These are phyloP conservation scores for Montipora capitata DNA, from an alignment of 92 coral and sea anemone species.

Conservation along the genomic window DNA sequence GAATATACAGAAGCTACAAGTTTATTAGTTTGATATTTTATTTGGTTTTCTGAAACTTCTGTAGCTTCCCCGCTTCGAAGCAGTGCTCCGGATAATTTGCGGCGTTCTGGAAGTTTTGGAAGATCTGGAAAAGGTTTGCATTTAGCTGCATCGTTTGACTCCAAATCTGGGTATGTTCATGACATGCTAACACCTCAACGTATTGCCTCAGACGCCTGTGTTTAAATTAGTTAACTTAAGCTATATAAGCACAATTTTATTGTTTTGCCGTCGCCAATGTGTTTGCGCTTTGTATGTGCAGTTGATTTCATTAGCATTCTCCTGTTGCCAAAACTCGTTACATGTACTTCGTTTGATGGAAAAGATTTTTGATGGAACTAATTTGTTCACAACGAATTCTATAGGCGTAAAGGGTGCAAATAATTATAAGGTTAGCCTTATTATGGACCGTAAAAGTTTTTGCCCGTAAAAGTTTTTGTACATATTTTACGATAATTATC, in stretches of 20 bases:
- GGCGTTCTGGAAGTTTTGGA: slow-evolving; percentile 90
- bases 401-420: too few species aligned
- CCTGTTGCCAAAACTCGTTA: slow-evolving; percentile 30
- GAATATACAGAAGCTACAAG: neutral
- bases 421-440: too few species aligned
- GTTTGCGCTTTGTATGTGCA: neutral
- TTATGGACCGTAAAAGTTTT: too few species aligned
- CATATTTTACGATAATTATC: too few species aligned
- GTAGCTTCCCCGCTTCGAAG: slow-evolving; percentile 95
- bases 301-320: neutral
- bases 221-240: neutral
- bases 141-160: slow-evolving; percentile 96
- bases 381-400: too few species aligned
- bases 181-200: neutral
- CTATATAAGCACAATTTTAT: neutral
- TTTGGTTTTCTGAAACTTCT: neutral
- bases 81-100: slow-evolving; percentile 75
- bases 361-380: too few species aligned
- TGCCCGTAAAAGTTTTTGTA: too few species aligned
- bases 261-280: neutral
- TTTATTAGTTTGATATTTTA: neutral
- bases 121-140: slow-evolving; percentile 76
- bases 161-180: slow-evolving; percentile 49
- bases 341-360: too few species aligned
- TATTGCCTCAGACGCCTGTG: neutral